Base-by-base conservation (phyloP, 2,888 invertebrate species). In the Tipula lateralis region DNA sequence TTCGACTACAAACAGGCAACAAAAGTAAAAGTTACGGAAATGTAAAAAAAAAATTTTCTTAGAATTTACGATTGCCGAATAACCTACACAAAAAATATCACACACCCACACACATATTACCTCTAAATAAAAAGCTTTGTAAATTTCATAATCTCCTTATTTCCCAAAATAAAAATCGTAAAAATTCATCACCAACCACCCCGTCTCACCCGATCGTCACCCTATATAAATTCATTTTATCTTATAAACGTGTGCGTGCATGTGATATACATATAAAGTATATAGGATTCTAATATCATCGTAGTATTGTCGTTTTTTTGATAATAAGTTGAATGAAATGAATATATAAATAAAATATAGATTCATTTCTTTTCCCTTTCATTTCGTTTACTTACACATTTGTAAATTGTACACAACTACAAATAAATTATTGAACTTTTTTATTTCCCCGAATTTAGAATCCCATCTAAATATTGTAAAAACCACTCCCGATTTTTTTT, bases 11-110 rank as follows among this genome's bases (percentile, higher is more conserved):
- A 66, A 66, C 66, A 66, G 66, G 66, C 66, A 66, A 66, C 66
- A 66, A 66, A 66, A 66, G 66, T 66, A 66, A 66, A 66, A 66
- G 66, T 66, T 66, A 66, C 66, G 66, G 66, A 66, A 66, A 66
- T 66, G 24, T 24, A 9, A 66, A 66, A 66, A 66, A n/a, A 24
- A 66, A 24, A 9, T 66, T 66, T 66, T 66, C 12, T 24, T 9
- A 66, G 66, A 66, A 66, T 24, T 66, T 66, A 66, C 66, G 66
- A 66, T 66, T 66, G 24, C 24, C 9, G 24, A 19, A 66, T 66
- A 66, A 66, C 66, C 66, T 24, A 66, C 66, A 66, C 44, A 44
- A n/a, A 39, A 1, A 39, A 39, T 12, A n/a, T 3, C 13, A 44
- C n/a, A 13, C 44, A 2, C n/a, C 1, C n/a, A 39, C 66, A 66